Evolutionary conservation across 2,797 vertebrate species (phyloP), one percentile per base, ranked within the genome.

Genomic region (Ataeniobius toweri): DNA sequence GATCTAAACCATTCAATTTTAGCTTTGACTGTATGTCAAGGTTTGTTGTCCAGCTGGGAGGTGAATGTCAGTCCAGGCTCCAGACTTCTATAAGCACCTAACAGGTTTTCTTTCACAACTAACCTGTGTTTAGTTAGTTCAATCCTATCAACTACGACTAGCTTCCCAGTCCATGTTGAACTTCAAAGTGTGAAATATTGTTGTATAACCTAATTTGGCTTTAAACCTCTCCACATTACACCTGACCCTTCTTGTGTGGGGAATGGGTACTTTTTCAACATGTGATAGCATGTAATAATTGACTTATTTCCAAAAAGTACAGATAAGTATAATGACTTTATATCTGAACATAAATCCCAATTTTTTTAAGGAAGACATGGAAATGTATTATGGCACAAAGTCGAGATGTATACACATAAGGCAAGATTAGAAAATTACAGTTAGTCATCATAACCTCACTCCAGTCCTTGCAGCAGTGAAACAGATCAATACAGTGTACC

Each of bases 381-480:
- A 74, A 63, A 69, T 58, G 16, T 53, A 81, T 79, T 24, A 51
- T 70, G 80, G 58, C 53, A 58, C 76, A 75, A 58, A 77, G 41
- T 63, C 79, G 81, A 84, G 75, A 82, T 41, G 41, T 79, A 88
- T 80, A 83, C 71, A 79, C 55, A 55, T 69, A 83, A 83, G 68
- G 71, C 16, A 48, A 83, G 89, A 88, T 84, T 73, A 74, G 84
- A 84, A 88, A 86, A 91, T 89, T 84, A 85, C 87, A 90, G 89
- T 88, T 83, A 89, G 89, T 90, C 86, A 86, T 94, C 91, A 91
- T 93, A 93, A 94, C 92, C 88, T 77, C 80, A 84, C 91, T 87
- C 72, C 89, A 88, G 85, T 89, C 78, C 78, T 92, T 88, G 89
- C 92, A 89, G 89, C 84, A 85, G 86, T 92, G 84, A 73, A 88